phyloP scores from a whole-genome alignment of 2,888 invertebrate genomes.

The Elaeidobius kamerunicus region DNA sequence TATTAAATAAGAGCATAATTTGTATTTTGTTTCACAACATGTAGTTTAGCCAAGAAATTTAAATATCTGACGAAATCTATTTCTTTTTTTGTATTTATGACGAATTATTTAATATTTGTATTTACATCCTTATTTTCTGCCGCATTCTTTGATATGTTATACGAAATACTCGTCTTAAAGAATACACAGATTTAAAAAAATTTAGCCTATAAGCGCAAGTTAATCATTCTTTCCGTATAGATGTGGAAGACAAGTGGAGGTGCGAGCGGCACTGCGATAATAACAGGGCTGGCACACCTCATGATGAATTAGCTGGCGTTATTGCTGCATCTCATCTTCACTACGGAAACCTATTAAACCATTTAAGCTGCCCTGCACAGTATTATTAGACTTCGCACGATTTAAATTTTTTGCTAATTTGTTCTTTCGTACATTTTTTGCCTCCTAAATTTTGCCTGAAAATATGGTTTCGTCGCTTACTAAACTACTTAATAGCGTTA shows the following conservation, averaged over 20 bases:
- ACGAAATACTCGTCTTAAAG: no score
- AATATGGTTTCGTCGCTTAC: slow-evolving; percentile 12
- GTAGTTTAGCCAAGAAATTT: no score
- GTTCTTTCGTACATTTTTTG: slow-evolving; percentile 21
- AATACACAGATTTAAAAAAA: no score
- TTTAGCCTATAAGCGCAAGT: slow-evolving; percentile 9
- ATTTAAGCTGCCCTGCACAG: slow-evolving; percentile 21
- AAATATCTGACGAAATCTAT: no score
- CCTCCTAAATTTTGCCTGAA: slow-evolving; percentile 10
- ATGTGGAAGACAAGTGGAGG: slow-evolving; percentile 8
- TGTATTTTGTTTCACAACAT: no score
- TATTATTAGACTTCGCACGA: slow-evolving; percentile 20
- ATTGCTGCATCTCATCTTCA: slow-evolving; percentile 44
- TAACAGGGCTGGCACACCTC: slow-evolving; percentile 45
- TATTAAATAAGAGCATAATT: no score
- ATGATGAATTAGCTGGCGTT: slow-evolving; percentile 47
- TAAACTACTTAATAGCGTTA: slow-evolving; percentile 3
- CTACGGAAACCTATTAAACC: slow-evolving; percentile 39
- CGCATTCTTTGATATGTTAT: no score
- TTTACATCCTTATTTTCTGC: no score
- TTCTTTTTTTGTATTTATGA: no score
- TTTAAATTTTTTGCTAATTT: slow-evolving; percentile 22
- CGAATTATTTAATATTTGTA: no score
- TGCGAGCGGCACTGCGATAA: slow-evolving; percentile 15
- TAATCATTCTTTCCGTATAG: slow-evolving; percentile 11